Base-by-base conservation (phyloP, 2,113 vertebrate genomes). In the Actenoides lindsayi region DNA sequence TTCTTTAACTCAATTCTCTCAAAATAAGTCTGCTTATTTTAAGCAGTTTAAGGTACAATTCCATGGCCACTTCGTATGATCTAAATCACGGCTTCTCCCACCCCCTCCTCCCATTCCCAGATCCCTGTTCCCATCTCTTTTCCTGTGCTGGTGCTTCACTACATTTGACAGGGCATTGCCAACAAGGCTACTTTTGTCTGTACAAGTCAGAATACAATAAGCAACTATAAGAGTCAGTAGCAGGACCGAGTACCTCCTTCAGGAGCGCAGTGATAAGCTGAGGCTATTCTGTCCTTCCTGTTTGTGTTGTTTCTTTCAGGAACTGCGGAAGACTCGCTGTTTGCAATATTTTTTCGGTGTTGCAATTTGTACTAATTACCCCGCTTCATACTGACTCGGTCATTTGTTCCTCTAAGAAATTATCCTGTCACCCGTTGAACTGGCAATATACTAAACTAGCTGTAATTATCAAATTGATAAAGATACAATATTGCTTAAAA, bases 401-500 rank as follows among this genome's bases (percentile, higher is more conserved):
- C 1, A 0, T 81, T 86, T 81, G 30, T 91, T 93, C 63, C 63
- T 69, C 19, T 76, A 69, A 65, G 41, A 95, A 93, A 76, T 93
- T 87, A 65, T 18, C 37, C 53, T 91, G 35, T 85, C 51, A 76
- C 12, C 35, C 48, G 20, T 23, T 84, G 65, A 94, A 60, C 25
- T 85, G 62, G 53, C 44, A 79, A 53, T 73, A 54, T 50, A 82
- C 73, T 42, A 23, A 87, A 48, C 42, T 53, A 56, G 41, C 54
- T 71, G n/a, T 76, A 79, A 73, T 89, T 89, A 87, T 75, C 79
- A 82, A 90, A 57, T 20, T 69, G 57, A 69, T 95, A 76, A 84
- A 74, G 56, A 89, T 79, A 75, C 6, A 39, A 60, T 5, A 12
- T 41, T 84, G 35, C 35, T 78, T 84, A 28, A 78, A 85, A 64